These are phyloP conservation scores for Gymnoscelis rufifasciata DNA, from an alignment of 2,888 invertebrate genomes.

Conservation along the genomic window DNA sequence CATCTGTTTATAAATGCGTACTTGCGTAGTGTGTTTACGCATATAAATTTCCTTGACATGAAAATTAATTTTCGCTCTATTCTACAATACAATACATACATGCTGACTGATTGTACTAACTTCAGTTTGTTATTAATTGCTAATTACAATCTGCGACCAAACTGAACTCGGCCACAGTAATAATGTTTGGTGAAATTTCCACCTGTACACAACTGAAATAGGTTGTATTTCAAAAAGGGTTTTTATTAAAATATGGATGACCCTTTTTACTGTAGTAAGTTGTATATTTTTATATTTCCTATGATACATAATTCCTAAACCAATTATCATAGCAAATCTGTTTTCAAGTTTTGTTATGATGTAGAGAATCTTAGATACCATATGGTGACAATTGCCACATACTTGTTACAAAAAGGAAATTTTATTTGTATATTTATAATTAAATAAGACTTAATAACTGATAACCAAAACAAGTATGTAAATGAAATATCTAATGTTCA, in stretches of 20 bases:
- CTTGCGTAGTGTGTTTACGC: slow-evolving; percentile 30
- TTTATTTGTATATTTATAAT: too few species aligned
- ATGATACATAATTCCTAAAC: too few species aligned
- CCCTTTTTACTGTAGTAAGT: slow-evolving; percentile 60
- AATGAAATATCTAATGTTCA: slow-evolving; percentile 5
- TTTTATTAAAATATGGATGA: slow-evolving; percentile 8
- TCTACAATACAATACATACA: slow-evolving; percentile 32
- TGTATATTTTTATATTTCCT: slow-evolving; percentile 1
- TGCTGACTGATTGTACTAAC: slow-evolving; percentile 44
- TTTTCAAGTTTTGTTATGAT: too few species aligned
- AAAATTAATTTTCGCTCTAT: slow-evolving; percentile 33
- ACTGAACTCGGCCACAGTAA: slow-evolving; percentile 61
- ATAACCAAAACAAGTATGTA: slow-evolving; percentile 14
- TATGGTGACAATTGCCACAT: slow-evolving; percentile 5
- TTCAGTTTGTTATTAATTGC: slow-evolving; percentile 51
- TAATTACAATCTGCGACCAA: slow-evolving; percentile 37
- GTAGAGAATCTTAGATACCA: slow-evolving; percentile 3
- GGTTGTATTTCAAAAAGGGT: neutral
- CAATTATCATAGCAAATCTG: too few species aligned
- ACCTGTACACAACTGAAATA: slow-evolving; percentile 3
- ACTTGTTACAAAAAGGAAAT: too few species aligned
- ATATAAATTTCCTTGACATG: slow-evolving; percentile 22
- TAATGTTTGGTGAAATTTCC: slow-evolving; percentile 61
- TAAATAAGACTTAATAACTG: slow-evolving; percentile 14
- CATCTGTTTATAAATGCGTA: slow-evolving; percentile 36